Evolutionary conservation across 2,797 vertebrate species (phyloP), one percentile per base, ranked within the genome.

Genomic region (Melanotaenia nigrans): DNA sequence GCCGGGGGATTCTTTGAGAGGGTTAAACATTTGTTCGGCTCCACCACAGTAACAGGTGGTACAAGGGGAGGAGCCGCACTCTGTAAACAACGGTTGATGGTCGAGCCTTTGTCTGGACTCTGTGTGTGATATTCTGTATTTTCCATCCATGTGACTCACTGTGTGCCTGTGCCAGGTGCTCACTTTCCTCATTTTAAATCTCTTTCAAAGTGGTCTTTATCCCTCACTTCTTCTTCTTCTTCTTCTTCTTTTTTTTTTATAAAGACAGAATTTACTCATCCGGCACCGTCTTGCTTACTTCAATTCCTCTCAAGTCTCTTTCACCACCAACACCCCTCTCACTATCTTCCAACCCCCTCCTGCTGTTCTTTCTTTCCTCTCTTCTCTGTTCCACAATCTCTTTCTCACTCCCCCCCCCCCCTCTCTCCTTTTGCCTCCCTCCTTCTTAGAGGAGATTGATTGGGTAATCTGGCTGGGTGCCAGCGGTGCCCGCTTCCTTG

Each of bases 401-500:
- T 83, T 80, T 87, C 84, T 79, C 70, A 68, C 81, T 66, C 80
- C 77, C 80, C 80, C 77, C 70, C 32, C 32, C 5, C 28, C 3
- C 79, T 71, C 71, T 67, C 75, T 75, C 70, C 65, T 73, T 71
- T 74, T 66, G 49, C 71, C 57, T 75, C 73, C 81, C 68, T 77
- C 79, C 75, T 83, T 86, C 87, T 90, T 85, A 85, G 86, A 89
- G 86, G 92, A 93, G 91, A 92, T 92, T 93, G 91, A 93, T 93
- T 93, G 92, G 93, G 88, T 93, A 92, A 93, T 94, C 92, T 93
- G 93, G 93, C 92, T 53, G 77, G 85, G 89, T 94, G 93, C 92
- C 92, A 92, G 90, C 82, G 80, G 89, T 92, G 90, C 90, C 89
- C 88, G 87, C 87, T 92, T 81, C 80, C 85, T 90, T 71, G 85